Conservation (phyloP, 2,797 vertebrate genomes). For the Spinibarbus caldwelli region DNA sequence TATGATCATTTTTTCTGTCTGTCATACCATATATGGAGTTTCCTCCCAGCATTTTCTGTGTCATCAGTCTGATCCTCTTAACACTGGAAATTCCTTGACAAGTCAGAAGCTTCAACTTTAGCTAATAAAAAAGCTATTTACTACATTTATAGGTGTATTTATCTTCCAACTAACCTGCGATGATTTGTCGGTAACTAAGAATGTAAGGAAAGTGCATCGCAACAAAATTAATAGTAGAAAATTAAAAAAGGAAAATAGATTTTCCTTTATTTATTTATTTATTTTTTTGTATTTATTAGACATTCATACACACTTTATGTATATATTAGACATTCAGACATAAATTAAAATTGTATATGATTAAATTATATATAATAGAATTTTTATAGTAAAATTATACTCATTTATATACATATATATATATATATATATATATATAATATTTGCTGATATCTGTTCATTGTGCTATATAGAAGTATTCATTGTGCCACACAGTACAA, state of each 20-base stretch:
- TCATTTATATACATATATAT: too few relatives aligned
- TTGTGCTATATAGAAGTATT: too few relatives aligned
- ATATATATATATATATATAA: not conserved
- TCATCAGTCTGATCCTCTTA: not conserved
- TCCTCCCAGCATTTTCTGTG: not conserved
- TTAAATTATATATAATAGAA: too few relatives aligned
- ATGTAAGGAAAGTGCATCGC: not conserved
- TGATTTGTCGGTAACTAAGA: not conserved
- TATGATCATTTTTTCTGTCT: not conserved
- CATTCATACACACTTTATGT: too few relatives aligned
- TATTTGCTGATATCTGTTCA: too few relatives aligned
- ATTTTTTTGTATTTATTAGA: too few relatives aligned
- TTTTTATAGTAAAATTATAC: too few relatives aligned
- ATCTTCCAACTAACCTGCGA: not conserved
- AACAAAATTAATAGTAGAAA: too few relatives aligned
- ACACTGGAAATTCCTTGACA: not conserved
- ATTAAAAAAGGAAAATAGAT: too few relatives aligned
- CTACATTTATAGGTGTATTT: not conserved
- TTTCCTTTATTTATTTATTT: too few relatives aligned
- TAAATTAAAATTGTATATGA: too few relatives aligned
- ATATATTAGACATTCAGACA: too few relatives aligned
- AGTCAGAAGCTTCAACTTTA: not conserved
- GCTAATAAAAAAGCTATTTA: not conserved
- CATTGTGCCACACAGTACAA: not conserved
- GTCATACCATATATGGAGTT: not conserved